A percentile compares a stretch with the other conserved stretches of the same genome.
Conservation (phyloP, 2,888 invertebrate species). For the Cyclophora albipunctata region DNA sequence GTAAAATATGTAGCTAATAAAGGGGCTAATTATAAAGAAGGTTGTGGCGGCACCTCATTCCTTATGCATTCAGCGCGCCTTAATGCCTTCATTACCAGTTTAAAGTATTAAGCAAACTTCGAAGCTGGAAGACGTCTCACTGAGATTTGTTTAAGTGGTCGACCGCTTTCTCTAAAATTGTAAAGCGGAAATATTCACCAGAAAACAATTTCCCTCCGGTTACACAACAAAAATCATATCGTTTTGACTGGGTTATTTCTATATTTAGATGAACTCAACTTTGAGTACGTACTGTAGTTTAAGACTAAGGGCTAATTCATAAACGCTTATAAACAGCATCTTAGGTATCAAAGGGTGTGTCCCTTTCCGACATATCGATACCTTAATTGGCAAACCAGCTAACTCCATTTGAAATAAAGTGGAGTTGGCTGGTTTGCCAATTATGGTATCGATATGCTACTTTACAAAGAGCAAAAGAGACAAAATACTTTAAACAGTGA, state of each 20-base stretch:
- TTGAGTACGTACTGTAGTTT: too few species aligned
- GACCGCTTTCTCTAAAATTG: constrained; percentile 31
- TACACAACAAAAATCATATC: constrained; percentile 13
- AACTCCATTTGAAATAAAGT: too few species aligned
- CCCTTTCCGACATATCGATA: too few species aligned
- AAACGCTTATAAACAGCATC: too few species aligned
- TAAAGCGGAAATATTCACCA: constrained; percentile 28
- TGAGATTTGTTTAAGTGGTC: constrained; percentile 58
- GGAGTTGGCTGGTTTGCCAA: too few species aligned
- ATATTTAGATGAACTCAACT: too few species aligned
- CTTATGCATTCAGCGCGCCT: constrained; percentile 69
- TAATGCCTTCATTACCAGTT: constrained; percentile 73
- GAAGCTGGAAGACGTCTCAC: constrained; percentile 47
- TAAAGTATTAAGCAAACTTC: constrained; percentile 72
- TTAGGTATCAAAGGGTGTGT: too few species aligned
- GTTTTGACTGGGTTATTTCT: neutral
- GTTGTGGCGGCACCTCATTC: constrained; percentile 54
- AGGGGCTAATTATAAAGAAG: constrained; percentile 53
- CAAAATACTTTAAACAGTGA: too few species aligned
- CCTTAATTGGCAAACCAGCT: too few species aligned
- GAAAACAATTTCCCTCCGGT: constrained; percentile 28
- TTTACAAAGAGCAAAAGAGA: too few species aligned
- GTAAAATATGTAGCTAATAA: constrained; percentile 37
- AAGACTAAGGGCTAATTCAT: too few species aligned
- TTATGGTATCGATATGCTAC: too few species aligned